These are phyloP conservation scores for Epistrophella euchroma DNA, from an alignment of 2,888 invertebrate genomes.

Conservation along the genomic window DNA sequence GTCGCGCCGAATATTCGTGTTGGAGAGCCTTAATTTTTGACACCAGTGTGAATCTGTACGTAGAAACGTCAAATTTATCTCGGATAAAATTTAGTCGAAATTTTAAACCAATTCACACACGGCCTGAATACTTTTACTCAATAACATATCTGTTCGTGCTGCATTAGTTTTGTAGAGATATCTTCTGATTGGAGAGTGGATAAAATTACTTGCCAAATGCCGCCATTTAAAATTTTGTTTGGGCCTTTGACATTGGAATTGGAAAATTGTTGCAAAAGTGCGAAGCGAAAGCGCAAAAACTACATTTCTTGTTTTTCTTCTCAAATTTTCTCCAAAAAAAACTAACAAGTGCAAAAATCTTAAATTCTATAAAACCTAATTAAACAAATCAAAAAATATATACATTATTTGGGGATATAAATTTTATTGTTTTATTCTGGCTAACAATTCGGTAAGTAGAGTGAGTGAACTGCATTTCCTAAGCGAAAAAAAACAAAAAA, in stretches of 20 bases:
- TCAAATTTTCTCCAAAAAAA: slow-evolving; percentile 40
- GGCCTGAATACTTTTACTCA: too few species aligned
- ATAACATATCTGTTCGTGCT: slow-evolving; percentile 40
- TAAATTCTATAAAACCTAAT: background rate
- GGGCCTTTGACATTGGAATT: slow-evolving; percentile 77
- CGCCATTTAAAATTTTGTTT: slow-evolving; percentile 77
- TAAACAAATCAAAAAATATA: slow-evolving; percentile 37
- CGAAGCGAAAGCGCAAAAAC: slow-evolving; percentile 71
- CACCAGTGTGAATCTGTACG: too few species aligned
- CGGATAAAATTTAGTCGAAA: too few species aligned
- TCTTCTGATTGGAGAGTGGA: slow-evolving; percentile 68
- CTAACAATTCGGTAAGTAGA: slow-evolving; percentile 72
- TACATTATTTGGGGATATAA: slow-evolving; percentile 51
- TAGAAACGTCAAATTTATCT: too few species aligned
- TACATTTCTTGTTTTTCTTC: slow-evolving; percentile 43
- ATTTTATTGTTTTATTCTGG: slow-evolving; percentile 72
- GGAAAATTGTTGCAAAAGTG: slow-evolving; percentile 77
- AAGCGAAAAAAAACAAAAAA: slow-evolving; percentile 58
- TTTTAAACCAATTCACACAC: too few species aligned
- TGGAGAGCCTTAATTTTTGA: too few species aligned
- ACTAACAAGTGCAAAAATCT: slow-evolving; percentile 46
- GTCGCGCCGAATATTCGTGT: too few species aligned
- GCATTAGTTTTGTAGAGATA: slow-evolving; percentile 48
- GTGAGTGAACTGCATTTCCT: slow-evolving; percentile 70
- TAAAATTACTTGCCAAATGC: slow-evolving; percentile 63